Evolutionary conservation across 2,797 vertebrate species (phyloP), one percentile per base, ranked within the genome.

Genomic region (Parotocinclus haroldoi): DNA sequence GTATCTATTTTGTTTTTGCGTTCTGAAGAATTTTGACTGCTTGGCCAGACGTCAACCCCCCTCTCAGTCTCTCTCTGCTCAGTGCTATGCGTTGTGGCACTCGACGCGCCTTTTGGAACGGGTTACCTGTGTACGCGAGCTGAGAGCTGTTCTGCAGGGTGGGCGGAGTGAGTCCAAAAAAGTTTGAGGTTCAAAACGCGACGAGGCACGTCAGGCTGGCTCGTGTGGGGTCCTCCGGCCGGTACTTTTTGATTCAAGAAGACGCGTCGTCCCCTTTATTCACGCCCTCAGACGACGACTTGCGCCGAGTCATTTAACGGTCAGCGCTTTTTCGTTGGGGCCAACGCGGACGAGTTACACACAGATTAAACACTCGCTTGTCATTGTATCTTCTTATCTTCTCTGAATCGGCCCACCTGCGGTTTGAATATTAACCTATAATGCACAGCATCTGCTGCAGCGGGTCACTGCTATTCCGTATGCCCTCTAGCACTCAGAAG

Each of bases 391-490:
- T 46, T 45, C 3, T 45, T n/a, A n/a, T n/a, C n/a, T n/a, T n/a
- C 27, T 27, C 27, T 46, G 11, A 46, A 46, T 7, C 45, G 12
- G 45, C 45, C 45, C n/a, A 46, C 51, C 65, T 54, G 72, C 65
- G 54, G 72, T 11, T 55, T 68, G 58, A 68, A 71, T 58, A 68
- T 52, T 50, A 63, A 60, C 65, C 65, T 58, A 66, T 66, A 74
- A 77, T 70, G 69, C 63, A 61, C 4, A 68, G 58, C 71, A 71
- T 77, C 72, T 77, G 72, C 42, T 64, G 64, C 16, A 40, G 50
- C 52, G 53, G 65, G 66, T 53, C 60, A 62, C 55, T 59, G 51
- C 55, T 77, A 74, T 42, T 77, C 63, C 14, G 69, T 59, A 37
- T 66, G 45, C 58, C 68, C 66, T 68, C 51, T 69, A 71, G 53